Evolutionary conservation across 2,888 invertebrate genomes (phyloP), one percentile per base, ranked within the genome.

Genomic region (Cremastobaeus sp.): DNA sequence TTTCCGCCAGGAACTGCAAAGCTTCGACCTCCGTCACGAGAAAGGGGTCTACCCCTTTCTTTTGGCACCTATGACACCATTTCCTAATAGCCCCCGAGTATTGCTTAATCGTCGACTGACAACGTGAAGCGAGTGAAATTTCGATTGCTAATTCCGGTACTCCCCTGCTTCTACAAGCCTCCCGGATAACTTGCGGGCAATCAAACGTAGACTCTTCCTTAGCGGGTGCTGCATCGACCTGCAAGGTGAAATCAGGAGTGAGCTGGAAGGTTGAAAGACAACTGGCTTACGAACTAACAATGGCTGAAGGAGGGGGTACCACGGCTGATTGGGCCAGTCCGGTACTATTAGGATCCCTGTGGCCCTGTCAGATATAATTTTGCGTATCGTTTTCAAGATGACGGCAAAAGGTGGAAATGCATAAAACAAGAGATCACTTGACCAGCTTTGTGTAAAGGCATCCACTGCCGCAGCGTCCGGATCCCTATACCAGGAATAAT

Each of bases 51-150:
- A 47, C 47, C 6, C 6, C 21, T 52, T 64, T 80, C 76, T 25
- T 12, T 20, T 11, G 11, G 18, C 52, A 60, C 55, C 77, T 82
- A 2, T 59, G 9, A 74, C 76, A 70, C 80, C 81, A 83, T 4
- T 72, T 60, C 17, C 66, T 77, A 12, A 81, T 69, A 5, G 25
- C 25, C 12, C 25, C 17, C 2, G n/a, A 5, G 18, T 25, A 81
- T 71, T 80, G 80, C 30, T 76, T 78, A 5, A 78, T 18, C 2
- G 82, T 81, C 0, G 74, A 69, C 1, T 68, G 79, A 52, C 21
- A 82, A 32, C 2, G n/a, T n/a, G 81, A 81, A 8, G 79, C 76
- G 30, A 76, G 35, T 32, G 62, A 57, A 6, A 66, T 75, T 6
- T 2, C 2, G 12, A 35, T 12, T 6, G 3, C 34, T 12, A 3